Conservation (phyloP, 1,140 invertebrate species). For the Hestina assimilis region DNA sequence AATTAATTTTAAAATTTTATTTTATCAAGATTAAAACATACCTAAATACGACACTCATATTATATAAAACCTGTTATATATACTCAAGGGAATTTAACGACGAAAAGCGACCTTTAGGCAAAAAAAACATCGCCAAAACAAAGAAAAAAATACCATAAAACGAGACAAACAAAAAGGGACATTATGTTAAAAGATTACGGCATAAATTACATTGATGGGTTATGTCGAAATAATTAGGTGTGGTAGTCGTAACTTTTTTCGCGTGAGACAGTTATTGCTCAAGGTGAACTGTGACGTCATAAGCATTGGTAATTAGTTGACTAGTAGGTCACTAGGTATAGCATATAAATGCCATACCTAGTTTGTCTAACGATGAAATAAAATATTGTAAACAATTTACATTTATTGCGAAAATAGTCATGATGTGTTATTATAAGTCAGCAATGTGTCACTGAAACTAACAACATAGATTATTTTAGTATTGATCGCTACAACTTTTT, state of each 20-base stretch:
- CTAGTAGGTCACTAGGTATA: neutral
- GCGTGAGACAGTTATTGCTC: neutral
- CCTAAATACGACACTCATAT: too few species aligned
- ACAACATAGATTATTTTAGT: too few species aligned
- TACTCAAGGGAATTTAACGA: neutral
- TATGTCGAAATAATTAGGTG: neutral
- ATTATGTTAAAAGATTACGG: neutral
- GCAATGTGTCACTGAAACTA: too few species aligned
- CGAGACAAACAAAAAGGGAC: neutral
- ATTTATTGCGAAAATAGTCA: too few species aligned
- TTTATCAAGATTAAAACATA: too few species aligned
- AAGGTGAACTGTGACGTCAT: constrained; percentile 2
- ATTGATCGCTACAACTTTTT: too few species aligned
- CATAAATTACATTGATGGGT: neutral
- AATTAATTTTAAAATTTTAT: too few species aligned
- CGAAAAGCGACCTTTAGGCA: neutral
- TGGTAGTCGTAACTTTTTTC: constrained; percentile 1
- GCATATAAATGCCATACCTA: neutral
- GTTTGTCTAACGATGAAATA: neutral
- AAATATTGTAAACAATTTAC: neutral
- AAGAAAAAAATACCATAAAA: neutral
- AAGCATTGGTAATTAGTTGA: neutral
- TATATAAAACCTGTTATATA: neutral
- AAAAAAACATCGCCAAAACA: neutral
- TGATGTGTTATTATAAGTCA: too few species aligned